Evolutionary conservation across 2,888 invertebrate species (phyloP), one percentile per base, ranked within the genome.

Genomic region (Noctua comes): DNA sequence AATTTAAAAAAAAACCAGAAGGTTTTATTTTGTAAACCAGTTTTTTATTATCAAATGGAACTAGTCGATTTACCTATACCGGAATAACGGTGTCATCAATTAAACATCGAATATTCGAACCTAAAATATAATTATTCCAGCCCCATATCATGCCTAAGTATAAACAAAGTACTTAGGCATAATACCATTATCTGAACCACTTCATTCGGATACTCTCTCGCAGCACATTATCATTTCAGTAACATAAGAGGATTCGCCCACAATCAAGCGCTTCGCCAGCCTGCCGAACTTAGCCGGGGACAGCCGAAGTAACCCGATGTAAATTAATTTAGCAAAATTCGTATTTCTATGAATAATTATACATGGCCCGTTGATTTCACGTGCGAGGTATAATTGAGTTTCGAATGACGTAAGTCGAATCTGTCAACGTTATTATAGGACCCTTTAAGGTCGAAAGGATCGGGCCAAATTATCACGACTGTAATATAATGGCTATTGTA

Each of bases 281-380:
- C 80, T 75, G 70, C 82, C 87, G 87, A 85, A 86, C 84, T 77
- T 83, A 80, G 51, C 86, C 84, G 83, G 62, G 74, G 77, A 72
- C 73, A 84, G 70, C 79, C 86, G 86, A 86, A 84, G 83, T 82
- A 85, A 84, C 76, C 79, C 79, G 82, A 82, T 88, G 88, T 88
- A 91, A 92, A 91, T 92, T 92, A 92, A 91, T 90, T 90, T 90
- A 78, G 73, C 85, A 86, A 88, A 88, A 87, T 90, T 86, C 78
- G 88, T 90, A 86, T 88, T 89, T 88, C 89, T 86, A 89, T 90
- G 90, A 90, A 90, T 90, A 90, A 90, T 90, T 86, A 86, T 81
- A 66, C 73, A 87, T 78, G 82, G 83, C 51, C 82, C 84, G 87
- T 82, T 83, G 85, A 85, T 81, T 82, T 64, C 70, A 76, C 76